phyloP scores from a whole-genome alignment of 2,113 vertebrate genomes.

The Ictalurus punctatus region DNA sequence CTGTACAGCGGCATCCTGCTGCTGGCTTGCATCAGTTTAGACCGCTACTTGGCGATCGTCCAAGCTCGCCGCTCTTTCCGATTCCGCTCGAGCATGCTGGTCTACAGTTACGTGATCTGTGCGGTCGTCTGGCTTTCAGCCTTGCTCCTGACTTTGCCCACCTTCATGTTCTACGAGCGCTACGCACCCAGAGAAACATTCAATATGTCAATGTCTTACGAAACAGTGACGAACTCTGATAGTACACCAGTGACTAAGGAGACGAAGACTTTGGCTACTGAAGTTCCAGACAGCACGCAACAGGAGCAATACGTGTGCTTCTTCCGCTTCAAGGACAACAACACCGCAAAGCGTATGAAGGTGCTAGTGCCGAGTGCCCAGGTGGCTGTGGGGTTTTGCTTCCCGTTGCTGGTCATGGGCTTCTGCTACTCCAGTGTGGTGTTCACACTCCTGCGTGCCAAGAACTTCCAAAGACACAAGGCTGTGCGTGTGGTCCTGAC shows the following conservation, averaged over 20 bases:
- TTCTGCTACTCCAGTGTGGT: constrained; percentile 82
- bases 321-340: constrained; percentile 52
- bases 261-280: fast-evolving
- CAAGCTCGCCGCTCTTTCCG: constrained; percentile 83
- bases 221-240: no score
- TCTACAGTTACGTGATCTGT: constrained; percentile 74
- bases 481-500: constrained; percentile 84
- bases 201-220: no score
- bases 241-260: no score
- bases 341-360: constrained; percentile 63
- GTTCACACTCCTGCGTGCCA: constrained; percentile 76
- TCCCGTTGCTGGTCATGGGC: constrained; percentile 82
- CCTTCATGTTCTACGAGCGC: constrained; percentile 71
- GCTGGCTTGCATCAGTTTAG: constrained; percentile 83
- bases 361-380: constrained; percentile 73
- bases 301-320: constrained; percentile 70
- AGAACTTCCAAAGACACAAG: constrained; percentile 84
- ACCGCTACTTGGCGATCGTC: constrained; percentile 89
- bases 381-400: constrained; percentile 80
- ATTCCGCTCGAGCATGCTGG: constrained; percentile 71
- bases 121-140: constrained; percentile 75
- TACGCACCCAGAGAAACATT: constrained; percentile 29
- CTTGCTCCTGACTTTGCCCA: constrained; percentile 75
- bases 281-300: fast-evolving
- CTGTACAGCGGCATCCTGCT: constrained; percentile 90